Evolutionary conservation across 2,113 vertebrate genomes (phyloP).

Genomic region (Genyomyrus donnyi): DNA sequence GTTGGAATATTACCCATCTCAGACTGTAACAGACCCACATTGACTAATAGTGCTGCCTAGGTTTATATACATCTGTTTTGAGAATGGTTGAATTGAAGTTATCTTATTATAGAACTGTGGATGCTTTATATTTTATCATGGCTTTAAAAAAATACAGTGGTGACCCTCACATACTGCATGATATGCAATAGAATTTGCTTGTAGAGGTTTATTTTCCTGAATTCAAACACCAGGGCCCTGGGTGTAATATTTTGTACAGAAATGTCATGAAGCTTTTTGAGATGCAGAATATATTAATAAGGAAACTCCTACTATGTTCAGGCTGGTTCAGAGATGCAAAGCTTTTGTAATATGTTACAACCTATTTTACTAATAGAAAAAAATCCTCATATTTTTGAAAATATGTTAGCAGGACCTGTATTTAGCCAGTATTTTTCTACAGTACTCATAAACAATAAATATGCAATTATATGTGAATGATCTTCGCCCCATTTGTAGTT

Average conservation of each 20-base stretch:
- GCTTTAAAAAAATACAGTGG: not conserved
- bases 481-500: not conserved
- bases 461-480: conserved; percentile 23
- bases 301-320: conserved; percentile 4
- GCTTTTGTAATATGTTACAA: conserved; percentile 28
- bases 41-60: not conserved
- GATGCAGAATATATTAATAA: conserved; percentile 12
- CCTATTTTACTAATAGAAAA: conserved; percentile 43
- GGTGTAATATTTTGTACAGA: conserved; percentile 28
- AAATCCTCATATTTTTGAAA: conserved; percentile 27
- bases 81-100: not conserved
- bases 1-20: not conserved
- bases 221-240: not conserved
- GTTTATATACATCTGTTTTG: not conserved
- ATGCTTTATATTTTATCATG: not conserved
- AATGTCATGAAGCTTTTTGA: conserved; percentile 10
- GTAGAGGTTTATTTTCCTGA: not conserved
- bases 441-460: conserved; percentile 47
- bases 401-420: conserved; percentile 30
- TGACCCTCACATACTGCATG: not conserved
- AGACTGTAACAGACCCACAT: not conserved
- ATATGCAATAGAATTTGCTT: not conserved
- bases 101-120: not conserved
- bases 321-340: not conserved
- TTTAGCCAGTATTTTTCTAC: conserved; percentile 47